Conservation (phyloP, 2,888 invertebrate species). For the Rhyacophila evoluta region DNA sequence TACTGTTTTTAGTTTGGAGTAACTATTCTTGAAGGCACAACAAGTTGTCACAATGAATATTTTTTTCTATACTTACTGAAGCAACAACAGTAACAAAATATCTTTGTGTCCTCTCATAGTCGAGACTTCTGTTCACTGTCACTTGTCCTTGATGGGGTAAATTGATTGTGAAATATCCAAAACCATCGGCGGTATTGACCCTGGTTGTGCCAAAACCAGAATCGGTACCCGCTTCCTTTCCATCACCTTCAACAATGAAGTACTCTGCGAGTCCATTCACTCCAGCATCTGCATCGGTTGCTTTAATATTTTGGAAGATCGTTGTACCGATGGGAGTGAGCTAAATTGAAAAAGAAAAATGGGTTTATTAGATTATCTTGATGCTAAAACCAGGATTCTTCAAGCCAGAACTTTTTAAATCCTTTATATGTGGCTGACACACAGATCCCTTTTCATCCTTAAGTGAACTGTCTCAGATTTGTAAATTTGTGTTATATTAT, state of each 20-base stretch:
- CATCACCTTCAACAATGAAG: conserved; percentile 80
- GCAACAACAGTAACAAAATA: conserved; percentile 91
- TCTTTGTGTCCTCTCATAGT: conserved; percentile 88
- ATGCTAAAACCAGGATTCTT: too few species aligned
- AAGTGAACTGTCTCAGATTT: too few species aligned
- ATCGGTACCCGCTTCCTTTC: conserved; percentile 68
- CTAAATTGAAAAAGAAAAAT: conserved; percentile 66
- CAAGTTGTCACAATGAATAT: not conserved
- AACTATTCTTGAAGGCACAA: too few species aligned
- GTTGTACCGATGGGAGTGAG: conserved; percentile 88
- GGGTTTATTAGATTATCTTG: too few species aligned
- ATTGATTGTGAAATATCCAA: conserved; percentile 85
- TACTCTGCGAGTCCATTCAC: conserved; percentile 91
- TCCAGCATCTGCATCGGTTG: conserved; percentile 86
- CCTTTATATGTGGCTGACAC: too few species aligned
- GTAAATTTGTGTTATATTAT: too few species aligned
- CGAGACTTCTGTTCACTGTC: conserved; percentile 86
- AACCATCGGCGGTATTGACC: conserved; percentile 81
- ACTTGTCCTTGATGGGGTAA: conserved; percentile 91
- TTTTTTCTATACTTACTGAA: conserved; percentile 85
- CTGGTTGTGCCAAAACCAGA: conserved; percentile 70
- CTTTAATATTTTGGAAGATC: conserved; percentile 84
- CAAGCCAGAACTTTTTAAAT: too few species aligned
- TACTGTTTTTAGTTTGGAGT: too few species aligned
- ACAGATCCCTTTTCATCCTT: too few species aligned